phyloP scores from a whole-genome alignment of 2,888 invertebrate genomes.

The Eutolmus rufibarbis region DNA sequence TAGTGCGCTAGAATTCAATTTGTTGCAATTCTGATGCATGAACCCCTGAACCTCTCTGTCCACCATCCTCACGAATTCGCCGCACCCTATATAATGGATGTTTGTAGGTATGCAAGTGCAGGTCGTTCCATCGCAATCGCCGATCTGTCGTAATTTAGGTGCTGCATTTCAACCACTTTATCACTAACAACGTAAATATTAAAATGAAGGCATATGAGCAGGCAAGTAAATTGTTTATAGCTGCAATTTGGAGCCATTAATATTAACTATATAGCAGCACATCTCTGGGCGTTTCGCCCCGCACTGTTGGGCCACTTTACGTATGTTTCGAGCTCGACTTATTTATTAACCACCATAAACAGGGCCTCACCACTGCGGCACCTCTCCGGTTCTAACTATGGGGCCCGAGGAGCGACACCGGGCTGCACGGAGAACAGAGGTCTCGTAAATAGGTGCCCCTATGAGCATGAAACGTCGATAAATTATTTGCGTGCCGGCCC shows the following conservation, averaged over 20 bases:
- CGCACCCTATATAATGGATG: not conserved
- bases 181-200: conserved; percentile 46
- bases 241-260: conserved; percentile 48
- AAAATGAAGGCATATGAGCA: conserved; percentile 47
- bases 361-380: not conserved
- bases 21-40: not conserved
- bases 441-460: conserved; percentile 28
- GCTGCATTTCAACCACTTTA: conserved; percentile 47
- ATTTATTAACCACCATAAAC: conserved; percentile 25
- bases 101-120: not conserved
- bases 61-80: not conserved
- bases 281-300: conserved; percentile 3
- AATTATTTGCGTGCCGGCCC: conserved; percentile 47
- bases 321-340: not conserved
- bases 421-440: not conserved
- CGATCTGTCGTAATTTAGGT: conserved; percentile 40
- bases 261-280: conserved; percentile 42
- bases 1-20: not conserved
- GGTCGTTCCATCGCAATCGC: not conserved
- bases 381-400: not conserved
- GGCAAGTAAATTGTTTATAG: conserved; percentile 47
- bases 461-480: conserved; percentile 42
- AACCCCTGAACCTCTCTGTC: not conserved
- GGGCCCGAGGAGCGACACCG: not conserved
- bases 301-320: conserved; percentile 9